A percentile compares a stretch with the other conserved stretches of the same genome.
Evolutionary conservation across 2,888 invertebrate species (phyloP).

Genomic region (Metellina segmentata): DNA sequence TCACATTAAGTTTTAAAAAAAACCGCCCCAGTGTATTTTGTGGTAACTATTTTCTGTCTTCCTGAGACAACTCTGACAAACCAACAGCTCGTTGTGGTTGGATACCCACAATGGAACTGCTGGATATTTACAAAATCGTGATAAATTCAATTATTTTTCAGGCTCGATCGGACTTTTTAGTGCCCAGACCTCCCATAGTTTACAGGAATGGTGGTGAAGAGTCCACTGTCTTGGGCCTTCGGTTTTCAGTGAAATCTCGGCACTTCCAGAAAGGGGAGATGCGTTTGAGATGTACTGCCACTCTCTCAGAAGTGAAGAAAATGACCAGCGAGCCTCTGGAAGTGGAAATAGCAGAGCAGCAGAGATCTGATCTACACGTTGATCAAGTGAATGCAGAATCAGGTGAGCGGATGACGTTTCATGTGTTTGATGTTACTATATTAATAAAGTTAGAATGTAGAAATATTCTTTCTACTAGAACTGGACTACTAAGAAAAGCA

Average conservation of each 20-base stretch:
- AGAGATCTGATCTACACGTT: constrained; percentile 73
- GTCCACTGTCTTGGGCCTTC: constrained; percentile 68
- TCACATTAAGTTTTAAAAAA: too few species aligned
- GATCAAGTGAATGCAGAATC: constrained; percentile 68
- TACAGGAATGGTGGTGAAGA: constrained; percentile 42
- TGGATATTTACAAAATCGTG: too few species aligned
- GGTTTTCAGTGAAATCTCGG: constrained; percentile 64
- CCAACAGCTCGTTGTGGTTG: too few species aligned
- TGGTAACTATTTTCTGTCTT: too few species aligned
- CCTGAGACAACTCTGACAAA: too few species aligned
- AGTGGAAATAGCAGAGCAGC: constrained; percentile 70
- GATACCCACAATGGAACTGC: too few species aligned
- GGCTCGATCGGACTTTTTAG: constrained; percentile 45
- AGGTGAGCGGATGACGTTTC: constrained; percentile 20
- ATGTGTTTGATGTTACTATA: too few species aligned
- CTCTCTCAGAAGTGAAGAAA: constrained; percentile 72
- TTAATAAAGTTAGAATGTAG: too few species aligned
- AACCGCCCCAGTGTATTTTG: too few species aligned
- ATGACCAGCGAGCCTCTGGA: constrained; percentile 74
- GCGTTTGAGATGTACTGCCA: constrained; percentile 75
- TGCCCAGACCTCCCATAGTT: constrained; percentile 41
- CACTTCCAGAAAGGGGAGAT: constrained; percentile 71
- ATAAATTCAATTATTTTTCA: background rate
- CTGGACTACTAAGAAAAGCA: too few species aligned
- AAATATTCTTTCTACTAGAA: too few species aligned